These are phyloP conservation scores for Acleris sparsana DNA, from an alignment of 2,888 invertebrate genomes.

Conservation along the genomic window DNA sequence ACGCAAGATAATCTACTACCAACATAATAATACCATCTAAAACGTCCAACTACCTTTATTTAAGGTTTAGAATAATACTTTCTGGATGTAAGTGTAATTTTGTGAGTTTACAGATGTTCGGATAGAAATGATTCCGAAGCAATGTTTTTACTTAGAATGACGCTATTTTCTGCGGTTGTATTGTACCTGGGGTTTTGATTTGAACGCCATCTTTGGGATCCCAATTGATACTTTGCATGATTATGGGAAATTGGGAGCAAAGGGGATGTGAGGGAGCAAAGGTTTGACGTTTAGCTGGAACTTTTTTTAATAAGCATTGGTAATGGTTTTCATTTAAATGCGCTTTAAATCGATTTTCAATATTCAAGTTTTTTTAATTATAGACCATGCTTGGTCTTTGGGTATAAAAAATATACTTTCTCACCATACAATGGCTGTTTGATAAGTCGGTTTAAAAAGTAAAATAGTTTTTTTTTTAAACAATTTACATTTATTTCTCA, in stretches of 20 bases:
- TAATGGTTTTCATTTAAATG: not conserved
- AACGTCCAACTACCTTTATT: conserved; percentile 40
- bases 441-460: no score
- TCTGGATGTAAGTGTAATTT: conserved; percentile 28
- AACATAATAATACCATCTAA: conserved; percentile 35
- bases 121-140: conserved; percentile 59
- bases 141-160: conserved; percentile 81
- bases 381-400: no score
- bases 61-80: conserved; percentile 46
- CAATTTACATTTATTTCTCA: no score
- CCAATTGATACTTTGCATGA: conserved; percentile 39
- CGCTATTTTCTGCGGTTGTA: conserved; percentile 69
- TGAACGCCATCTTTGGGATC: conserved; percentile 44
- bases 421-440: no score
- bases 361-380: no score
- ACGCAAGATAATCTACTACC: conserved; percentile 42
- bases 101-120: conserved; percentile 32
- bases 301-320: not conserved
- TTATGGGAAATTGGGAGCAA: conserved; percentile 24
- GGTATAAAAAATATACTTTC: no score
- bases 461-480: no score
- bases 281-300: conserved; percentile 2
- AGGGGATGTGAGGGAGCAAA: not conserved
- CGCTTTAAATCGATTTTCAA: no score
- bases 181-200: conserved; percentile 78